phyloP scores from a whole-genome alignment of 2,888 invertebrate genomes.

The Blera fallax region DNA sequence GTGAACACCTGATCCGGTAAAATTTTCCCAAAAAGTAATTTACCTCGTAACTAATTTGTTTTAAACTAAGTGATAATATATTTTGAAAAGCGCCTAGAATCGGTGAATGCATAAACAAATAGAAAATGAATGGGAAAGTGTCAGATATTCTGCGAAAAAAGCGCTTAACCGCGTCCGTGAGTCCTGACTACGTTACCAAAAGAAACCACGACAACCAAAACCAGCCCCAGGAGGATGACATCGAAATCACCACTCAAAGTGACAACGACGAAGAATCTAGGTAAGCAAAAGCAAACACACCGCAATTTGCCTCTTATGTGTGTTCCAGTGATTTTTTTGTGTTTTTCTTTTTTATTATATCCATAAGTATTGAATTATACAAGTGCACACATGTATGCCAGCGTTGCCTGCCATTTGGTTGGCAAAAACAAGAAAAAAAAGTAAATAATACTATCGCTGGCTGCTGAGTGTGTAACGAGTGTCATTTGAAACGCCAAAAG shows the following conservation, averaged over 20 bases:
- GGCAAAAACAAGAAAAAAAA: constrained; percentile 2
- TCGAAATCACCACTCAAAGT: constrained; percentile 35
- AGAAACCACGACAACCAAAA: constrained; percentile 29
- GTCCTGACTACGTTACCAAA: constrained; percentile 59
- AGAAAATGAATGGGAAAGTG: constrained; percentile 51
- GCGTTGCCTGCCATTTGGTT: neutral
- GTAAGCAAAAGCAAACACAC: constrained; percentile 45
- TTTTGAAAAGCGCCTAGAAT: neutral
- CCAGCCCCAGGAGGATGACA: constrained; percentile 20
- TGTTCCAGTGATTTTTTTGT: neutral
- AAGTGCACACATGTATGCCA: constrained; percentile 11
- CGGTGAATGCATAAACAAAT: neutral
- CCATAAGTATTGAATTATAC: constrained; percentile 10
- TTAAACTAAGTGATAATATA: neutral
- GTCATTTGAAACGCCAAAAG: constrained; percentile 1
- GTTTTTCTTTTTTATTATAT: neutral
- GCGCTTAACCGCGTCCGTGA: constrained; percentile 22
- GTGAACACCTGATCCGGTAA: constrained; percentile 72
- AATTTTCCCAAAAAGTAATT: constrained; percentile 21
- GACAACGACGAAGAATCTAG: constrained; percentile 57
- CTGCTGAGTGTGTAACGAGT: constrained; percentile 6
- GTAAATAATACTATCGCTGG: constrained; percentile 56
- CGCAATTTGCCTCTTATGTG: neutral
- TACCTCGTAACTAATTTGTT: neutral
- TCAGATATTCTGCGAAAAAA: constrained; percentile 44